A percentile compares a stretch with the other conserved stretches of the same genome.
These are phyloP conservation scores for Bombus vancouverensis DNA, from an alignment of 1,140 invertebrate genomes.

Conservation along the genomic window DNA sequence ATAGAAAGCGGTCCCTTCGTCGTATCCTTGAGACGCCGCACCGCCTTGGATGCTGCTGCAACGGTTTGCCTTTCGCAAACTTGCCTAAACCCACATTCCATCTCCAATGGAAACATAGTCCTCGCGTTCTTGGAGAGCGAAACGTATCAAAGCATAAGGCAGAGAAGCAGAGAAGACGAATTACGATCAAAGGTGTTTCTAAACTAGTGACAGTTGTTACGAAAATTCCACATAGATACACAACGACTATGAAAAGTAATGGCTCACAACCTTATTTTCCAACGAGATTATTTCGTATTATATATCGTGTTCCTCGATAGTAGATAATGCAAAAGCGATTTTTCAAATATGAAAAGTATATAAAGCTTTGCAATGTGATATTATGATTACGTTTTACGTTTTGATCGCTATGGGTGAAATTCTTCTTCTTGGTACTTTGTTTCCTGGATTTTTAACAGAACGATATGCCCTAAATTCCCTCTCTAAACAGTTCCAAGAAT, in stretches of 20 bases:
- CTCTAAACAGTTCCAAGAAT: neutral
- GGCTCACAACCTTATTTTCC: too few species aligned
- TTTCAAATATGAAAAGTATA: too few species aligned
- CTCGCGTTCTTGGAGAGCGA: neutral
- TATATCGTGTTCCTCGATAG: too few species aligned
- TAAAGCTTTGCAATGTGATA: too few species aligned
- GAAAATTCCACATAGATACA: too few species aligned
- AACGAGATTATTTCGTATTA: too few species aligned
- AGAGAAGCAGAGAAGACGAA: too few species aligned
- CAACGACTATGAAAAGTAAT: too few species aligned
- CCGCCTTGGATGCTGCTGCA: neutral
- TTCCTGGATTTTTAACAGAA: neutral
- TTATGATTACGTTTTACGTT: neutral
- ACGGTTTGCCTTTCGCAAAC: neutral
- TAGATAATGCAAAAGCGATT: too few species aligned
- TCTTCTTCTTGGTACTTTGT: neutral
- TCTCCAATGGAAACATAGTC: neutral
- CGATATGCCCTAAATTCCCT: neutral
- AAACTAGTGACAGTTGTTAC: too few species aligned
- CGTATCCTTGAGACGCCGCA: neutral
- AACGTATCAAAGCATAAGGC: neutral
- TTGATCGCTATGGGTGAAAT: neutral
- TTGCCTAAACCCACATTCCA: neutral
- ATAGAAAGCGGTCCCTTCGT: constrained; percentile 58
- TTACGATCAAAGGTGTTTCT: too few species aligned